Evolutionary conservation across 2,888 invertebrate species (phyloP).

Genomic region (Antheraea assamensis): DNA sequence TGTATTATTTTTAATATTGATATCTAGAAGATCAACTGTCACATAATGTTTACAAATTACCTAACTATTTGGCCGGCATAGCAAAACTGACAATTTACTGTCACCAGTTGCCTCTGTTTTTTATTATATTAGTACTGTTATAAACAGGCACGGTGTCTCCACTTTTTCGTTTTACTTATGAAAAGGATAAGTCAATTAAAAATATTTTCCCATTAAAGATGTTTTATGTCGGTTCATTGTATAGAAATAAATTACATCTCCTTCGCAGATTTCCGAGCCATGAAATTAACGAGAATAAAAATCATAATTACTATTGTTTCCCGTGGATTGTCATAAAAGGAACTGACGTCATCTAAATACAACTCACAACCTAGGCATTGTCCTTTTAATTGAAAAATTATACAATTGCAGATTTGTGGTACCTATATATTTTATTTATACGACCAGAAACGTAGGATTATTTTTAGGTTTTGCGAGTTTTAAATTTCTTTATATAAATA

Average conservation of each 20-base stretch:
- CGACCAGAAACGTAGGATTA: no score
- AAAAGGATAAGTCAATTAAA: not conserved
- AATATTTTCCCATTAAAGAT: not conserved
- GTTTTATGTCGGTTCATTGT: not conserved
- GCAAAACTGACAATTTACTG: no score
- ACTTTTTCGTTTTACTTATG: no score
- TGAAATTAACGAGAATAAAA: not conserved
- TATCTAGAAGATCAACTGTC: no score
- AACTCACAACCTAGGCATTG: not conserved
- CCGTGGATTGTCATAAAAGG: not conserved
- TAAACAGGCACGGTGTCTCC: no score
- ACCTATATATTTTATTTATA: not conserved
- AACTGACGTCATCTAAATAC: not conserved
- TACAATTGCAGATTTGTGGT: not conserved
- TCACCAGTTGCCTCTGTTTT: not conserved
- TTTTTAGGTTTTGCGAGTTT: no score
- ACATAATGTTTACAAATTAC: no score
- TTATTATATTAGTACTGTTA: not conserved
- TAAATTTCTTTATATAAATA: no score
- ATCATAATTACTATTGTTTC: constrained; percentile 5
- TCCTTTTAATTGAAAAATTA: not conserved
- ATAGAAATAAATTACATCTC: not conserved
- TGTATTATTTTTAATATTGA: no score
- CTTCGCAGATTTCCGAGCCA: not conserved
- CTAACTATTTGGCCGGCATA: no score